These are phyloP conservation scores for Platyscapa corneri DNA, from an alignment of 1,140 invertebrate species.

Conservation along the genomic window DNA sequence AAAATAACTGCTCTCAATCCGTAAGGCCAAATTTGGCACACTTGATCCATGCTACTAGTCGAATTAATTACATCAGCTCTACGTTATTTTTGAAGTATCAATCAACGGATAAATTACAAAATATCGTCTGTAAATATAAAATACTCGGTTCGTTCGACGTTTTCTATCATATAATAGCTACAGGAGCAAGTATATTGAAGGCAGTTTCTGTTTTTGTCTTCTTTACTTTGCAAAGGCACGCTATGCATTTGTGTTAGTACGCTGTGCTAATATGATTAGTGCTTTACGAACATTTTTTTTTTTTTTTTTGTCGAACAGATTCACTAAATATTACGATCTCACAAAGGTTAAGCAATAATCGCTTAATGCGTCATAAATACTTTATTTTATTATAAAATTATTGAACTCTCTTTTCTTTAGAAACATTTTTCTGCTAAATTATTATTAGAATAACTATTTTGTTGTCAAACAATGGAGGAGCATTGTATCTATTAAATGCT, in stretches of 20 bases:
- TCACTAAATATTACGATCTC: slow-evolving; percentile 25
- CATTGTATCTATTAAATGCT: slow-evolving; percentile 10
- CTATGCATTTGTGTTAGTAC: slow-evolving; percentile 46
- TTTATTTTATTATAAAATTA: slow-evolving; percentile 8
- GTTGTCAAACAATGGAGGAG: neutral
- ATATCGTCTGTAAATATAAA: slow-evolving; percentile 40
- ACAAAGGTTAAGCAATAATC: neutral
- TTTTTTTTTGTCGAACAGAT: slow-evolving; percentile 31
- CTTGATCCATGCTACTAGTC: slow-evolving; percentile 35
- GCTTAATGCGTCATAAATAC: neutral
- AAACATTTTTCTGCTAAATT: neutral
- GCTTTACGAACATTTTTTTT: slow-evolving; percentile 18
- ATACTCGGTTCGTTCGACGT: slow-evolving; percentile 21
- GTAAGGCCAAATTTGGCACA: slow-evolving; percentile 51
- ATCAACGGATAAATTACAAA: slow-evolving; percentile 41
- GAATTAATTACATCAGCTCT: neutral
- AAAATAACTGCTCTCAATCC: slow-evolving; percentile 25
- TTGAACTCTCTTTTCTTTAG: neutral
- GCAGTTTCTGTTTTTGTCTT: slow-evolving; percentile 49
- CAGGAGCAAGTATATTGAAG: slow-evolving; percentile 47
- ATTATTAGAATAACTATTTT: neutral
- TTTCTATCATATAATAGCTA: slow-evolving; percentile 4
- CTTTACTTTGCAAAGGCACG: slow-evolving; percentile 54
- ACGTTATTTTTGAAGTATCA: neutral
- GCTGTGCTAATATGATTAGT: slow-evolving; percentile 28